Evolutionary conservation across 2,888 invertebrate genomes (phyloP).

Genomic region (Dexiosoma caninum): DNA sequence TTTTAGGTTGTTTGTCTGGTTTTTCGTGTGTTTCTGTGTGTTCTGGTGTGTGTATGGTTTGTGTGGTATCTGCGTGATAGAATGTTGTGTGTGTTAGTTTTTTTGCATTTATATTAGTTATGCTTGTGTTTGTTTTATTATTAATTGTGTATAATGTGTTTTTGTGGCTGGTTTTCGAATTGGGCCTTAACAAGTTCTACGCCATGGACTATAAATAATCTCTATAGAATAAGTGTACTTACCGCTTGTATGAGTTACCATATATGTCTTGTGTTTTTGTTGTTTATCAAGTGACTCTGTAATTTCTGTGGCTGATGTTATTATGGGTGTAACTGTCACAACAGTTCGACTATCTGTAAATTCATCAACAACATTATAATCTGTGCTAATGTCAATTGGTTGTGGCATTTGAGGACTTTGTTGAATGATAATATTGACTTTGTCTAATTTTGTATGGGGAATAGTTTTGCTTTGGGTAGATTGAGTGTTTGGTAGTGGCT

Average conservation of each 20-base stretch:
- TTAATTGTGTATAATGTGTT: conserved; percentile 73
- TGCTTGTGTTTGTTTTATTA: conserved; percentile 69
- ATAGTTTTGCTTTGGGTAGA: neutral
- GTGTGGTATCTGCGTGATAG: conserved; percentile 76
- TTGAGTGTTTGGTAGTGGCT: neutral
- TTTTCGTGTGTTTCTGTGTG: conserved; percentile 76
- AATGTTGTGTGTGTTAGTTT: conserved; percentile 65
- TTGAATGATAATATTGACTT: neutral
- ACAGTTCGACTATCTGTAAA: conserved; percentile 47
- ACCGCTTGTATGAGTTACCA: conserved; percentile 66
- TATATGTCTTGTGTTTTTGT: conserved; percentile 57
- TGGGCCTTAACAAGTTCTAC: conserved; percentile 72
- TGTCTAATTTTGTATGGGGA: neutral
- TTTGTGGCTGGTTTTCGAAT: conserved; percentile 64
- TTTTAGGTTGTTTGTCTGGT: conserved; percentile 62
- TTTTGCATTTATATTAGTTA: conserved; percentile 67
- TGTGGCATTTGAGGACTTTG: neutral
- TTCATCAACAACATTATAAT: conserved; percentile 43
- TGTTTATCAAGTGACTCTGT: conserved; percentile 45
- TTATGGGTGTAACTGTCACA: conserved; percentile 29
- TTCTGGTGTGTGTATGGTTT: conserved; percentile 76
- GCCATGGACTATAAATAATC: conserved; percentile 71
- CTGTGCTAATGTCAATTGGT: neutral
- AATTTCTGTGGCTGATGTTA: conserved; percentile 44
- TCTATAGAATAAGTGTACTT: conserved; percentile 66